Percentiles rank a stretch among this genome's conserved stretches.
phyloP scores from a whole-genome alignment of 2,888 invertebrate genomes.

The Bhutanitis thaidina region DNA sequence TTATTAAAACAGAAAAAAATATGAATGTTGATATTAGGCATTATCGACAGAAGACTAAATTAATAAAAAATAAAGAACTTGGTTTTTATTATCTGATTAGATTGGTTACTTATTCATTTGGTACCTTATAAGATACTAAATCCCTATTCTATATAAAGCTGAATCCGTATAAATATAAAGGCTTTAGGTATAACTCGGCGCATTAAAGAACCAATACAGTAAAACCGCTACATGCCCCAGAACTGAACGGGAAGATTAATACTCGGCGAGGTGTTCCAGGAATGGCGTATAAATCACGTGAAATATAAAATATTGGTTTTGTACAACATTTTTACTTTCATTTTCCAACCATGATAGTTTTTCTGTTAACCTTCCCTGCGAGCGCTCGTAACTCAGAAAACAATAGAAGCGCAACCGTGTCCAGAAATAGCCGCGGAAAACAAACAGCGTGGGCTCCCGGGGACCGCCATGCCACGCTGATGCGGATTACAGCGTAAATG shows the following conservation, averaged over 20 bases:
- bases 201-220: conserved; percentile 1
- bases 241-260: conserved; percentile 23
- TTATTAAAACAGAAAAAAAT: no score
- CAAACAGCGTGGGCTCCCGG: conserved; percentile 51
- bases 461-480: conserved; percentile 34
- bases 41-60: no score
- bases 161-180: no score
- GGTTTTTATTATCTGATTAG: no score
- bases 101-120: no score
- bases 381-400: conserved; percentile 59
- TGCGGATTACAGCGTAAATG: not conserved
- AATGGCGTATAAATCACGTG: conserved; percentile 39
- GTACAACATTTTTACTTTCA: conserved; percentile 44
- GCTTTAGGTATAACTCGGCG: not conserved
- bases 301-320: conserved; percentile 46
- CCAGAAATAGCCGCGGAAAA: conserved; percentile 67
- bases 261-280: conserved; percentile 30
- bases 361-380: conserved; percentile 53
- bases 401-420: conserved; percentile 53
- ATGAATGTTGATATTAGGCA: no score
- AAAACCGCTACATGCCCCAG: conserved; percentile 1
- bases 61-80: no score
- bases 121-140: no score
- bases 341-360: conserved; percentile 46
- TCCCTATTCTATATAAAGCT: no score